A percentile compares a stretch with the other conserved stretches of the same genome.
Conservation (phyloP, 1,140 invertebrate genomes). For the Leptoteleia sp. region DNA sequence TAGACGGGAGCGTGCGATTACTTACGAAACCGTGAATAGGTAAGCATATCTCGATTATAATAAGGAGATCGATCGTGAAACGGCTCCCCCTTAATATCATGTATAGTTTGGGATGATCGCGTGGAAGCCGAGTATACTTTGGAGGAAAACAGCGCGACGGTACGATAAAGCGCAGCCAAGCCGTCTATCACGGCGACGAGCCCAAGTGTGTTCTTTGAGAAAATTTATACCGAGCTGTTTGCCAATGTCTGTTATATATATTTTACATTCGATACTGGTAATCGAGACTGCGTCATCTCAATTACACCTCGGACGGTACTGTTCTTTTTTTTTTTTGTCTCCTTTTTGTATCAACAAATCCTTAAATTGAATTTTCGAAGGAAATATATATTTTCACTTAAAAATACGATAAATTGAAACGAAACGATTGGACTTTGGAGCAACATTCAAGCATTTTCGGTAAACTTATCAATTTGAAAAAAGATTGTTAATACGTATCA, state of each 20-base stretch:
- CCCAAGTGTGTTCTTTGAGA: conserved; percentile 42
- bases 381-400: too few relatives aligned
- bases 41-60: conserved; percentile 58
- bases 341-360: neutral
- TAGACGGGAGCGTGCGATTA: conserved; percentile 22
- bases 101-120: conserved; percentile 58
- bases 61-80: conserved; percentile 52
- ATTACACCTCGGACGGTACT: conserved; percentile 9
- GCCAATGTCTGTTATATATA: conserved; percentile 46
- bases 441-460: too few relatives aligned
- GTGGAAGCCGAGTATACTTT: conserved; percentile 54
- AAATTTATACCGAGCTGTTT: conserved; percentile 47
- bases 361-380: too few relatives aligned
- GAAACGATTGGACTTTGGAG: too few relatives aligned
- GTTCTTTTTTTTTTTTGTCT: too few relatives aligned
- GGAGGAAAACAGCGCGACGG: conserved; percentile 50
- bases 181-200: conserved; percentile 54
- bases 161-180: conserved; percentile 60
- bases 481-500: too few relatives aligned
- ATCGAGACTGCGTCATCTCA: conserved; percentile 40
- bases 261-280: conserved; percentile 33
- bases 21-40: conserved; percentile 44
- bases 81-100: conserved; percentile 56
- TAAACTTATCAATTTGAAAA: too few relatives aligned
- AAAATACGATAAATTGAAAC: too few relatives aligned